These are phyloP conservation scores for Ophion costatus DNA, from an alignment of 2,888 invertebrate species.

Conservation along the genomic window DNA sequence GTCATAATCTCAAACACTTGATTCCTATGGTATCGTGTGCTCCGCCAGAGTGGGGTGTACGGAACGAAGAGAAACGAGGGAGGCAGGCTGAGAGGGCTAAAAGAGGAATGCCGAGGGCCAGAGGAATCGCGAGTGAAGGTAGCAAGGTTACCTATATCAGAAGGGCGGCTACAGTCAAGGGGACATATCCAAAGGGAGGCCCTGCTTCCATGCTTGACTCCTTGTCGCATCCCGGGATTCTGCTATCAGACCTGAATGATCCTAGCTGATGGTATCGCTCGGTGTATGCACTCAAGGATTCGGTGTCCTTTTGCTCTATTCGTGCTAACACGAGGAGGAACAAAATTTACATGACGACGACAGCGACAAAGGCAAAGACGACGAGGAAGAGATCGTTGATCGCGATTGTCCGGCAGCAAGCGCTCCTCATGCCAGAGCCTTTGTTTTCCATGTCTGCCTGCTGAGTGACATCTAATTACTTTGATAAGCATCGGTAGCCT, in stretches of 20 bases:
- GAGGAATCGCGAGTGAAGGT: constrained; percentile 47
- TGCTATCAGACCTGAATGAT: constrained; percentile 18
- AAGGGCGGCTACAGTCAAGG: constrained; percentile 22
- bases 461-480: constrained; percentile 53
- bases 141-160: constrained; percentile 14
- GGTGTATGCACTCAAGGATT: constrained; percentile 37
- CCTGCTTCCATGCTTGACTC: constrained; percentile 17
- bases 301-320: constrained; percentile 32
- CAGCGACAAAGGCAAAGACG: constrained; percentile 37
- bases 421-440: constrained; percentile 4
- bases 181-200: constrained; percentile 49
- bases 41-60: constrained; percentile 37
- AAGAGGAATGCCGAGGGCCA: constrained; percentile 18
- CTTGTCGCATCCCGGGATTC: constrained; percentile 39
- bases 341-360: constrained; percentile 59
- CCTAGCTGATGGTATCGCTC: constrained; percentile 11
- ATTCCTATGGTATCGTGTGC: constrained; percentile 73
- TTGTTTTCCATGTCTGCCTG: constrained; percentile 24
- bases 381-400: constrained; percentile 41
- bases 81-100: neutral
- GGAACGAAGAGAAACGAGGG: constrained; percentile 36
- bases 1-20: constrained; percentile 83
- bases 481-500: constrained; percentile 43
- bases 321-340: constrained; percentile 50
- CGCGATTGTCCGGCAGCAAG: constrained; percentile 18